Evolutionary conservation across 1,140 invertebrate genomes (phyloP).

Genomic region (Rhynchophorus ferrugineus): DNA sequence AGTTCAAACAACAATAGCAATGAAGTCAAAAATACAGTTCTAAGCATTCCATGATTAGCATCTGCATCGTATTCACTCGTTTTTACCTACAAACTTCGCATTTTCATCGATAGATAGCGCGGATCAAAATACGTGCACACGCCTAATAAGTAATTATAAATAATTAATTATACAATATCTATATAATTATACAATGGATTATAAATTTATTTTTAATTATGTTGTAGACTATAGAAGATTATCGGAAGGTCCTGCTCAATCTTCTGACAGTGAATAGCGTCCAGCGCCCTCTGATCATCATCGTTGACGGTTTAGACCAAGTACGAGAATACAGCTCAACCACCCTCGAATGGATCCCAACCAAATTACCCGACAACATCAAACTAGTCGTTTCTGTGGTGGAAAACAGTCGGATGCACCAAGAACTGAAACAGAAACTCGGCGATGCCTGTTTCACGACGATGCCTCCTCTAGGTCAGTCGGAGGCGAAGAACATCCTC

Average conservation of each 20-base stretch:
- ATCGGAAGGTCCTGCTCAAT: constrained; percentile 45
- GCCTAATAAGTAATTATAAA: too few species aligned
- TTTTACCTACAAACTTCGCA: neutral
- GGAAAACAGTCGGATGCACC: constrained; percentile 44
- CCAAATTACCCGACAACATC: constrained; percentile 56
- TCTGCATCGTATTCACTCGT: too few species aligned
- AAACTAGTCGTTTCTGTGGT: constrained; percentile 65
- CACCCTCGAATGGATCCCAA: constrained; percentile 59
- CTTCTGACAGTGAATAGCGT: constrained; percentile 48
- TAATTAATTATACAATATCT: too few species aligned
- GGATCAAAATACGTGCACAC: too few species aligned
- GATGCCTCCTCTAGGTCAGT: constrained; percentile 45
- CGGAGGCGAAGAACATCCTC: constrained; percentile 47
- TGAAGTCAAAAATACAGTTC: too few species aligned
- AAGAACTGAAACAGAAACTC: constrained; percentile 41
- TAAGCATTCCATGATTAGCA: too few species aligned
- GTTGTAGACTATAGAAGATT: constrained; percentile 46
- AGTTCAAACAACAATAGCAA: too few species aligned
- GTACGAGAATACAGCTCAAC: constrained; percentile 44
- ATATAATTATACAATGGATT: neutral
- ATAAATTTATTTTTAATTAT: constrained; percentile 2
- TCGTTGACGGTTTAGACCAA: constrained; percentile 67
- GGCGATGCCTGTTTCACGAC: constrained; percentile 38
- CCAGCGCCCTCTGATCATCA: constrained; percentile 53
- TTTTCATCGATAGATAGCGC: too few species aligned